These are phyloP conservation scores for Lampris incognitus DNA, from an alignment of 2,113 vertebrate genomes.

Conservation along the genomic window DNA sequence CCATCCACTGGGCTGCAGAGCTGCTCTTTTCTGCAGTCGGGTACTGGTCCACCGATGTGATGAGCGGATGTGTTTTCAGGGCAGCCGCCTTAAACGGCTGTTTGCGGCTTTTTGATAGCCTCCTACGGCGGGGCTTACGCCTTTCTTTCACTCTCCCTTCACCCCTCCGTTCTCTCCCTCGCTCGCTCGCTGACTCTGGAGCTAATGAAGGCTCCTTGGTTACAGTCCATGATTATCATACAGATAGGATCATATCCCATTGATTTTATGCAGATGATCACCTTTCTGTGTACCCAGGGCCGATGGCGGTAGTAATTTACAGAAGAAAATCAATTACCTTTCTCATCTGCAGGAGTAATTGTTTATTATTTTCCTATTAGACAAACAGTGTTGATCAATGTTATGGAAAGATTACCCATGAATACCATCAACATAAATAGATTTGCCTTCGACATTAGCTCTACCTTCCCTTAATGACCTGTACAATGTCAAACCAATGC, in stretches of 20 bases:
- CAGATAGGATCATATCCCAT: slow-evolving; percentile 92
- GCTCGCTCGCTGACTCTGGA: not conserved
- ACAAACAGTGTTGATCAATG: slow-evolving; percentile 98
- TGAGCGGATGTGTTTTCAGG: slow-evolving; percentile 13
- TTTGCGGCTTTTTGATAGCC: slow-evolving; percentile 25
- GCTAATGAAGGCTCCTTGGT: slow-evolving; percentile 66
- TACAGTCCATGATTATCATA: slow-evolving; percentile 87
- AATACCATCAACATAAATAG: slow-evolving; percentile 98
- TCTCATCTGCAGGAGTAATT: slow-evolving; percentile 94
- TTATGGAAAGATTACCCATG: slow-evolving; percentile 92
- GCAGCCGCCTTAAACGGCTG: not conserved
- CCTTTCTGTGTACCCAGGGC: slow-evolving; percentile 94
- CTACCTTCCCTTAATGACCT: slow-evolving; percentile 93
- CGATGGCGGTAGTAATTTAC: slow-evolving; percentile 93
- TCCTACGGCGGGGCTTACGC: slow-evolving; percentile 1
- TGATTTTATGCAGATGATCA: slow-evolving; percentile 99
- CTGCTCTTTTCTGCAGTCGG: slow-evolving; percentile 2
- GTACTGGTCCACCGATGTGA: not conserved
- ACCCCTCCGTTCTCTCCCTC: slow-evolving; percentile 3
- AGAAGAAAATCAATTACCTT: slow-evolving; percentile 99
- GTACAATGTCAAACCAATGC: slow-evolving; percentile 96
- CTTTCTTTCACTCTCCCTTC: slow-evolving; percentile 38
- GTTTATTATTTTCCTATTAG: slow-evolving; percentile 99
- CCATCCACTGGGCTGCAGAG: not conserved
- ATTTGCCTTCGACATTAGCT: slow-evolving; percentile 91